Evolutionary conservation across 2,797 vertebrate genomes (phyloP).

Genomic region (Platalea minor): DNA sequence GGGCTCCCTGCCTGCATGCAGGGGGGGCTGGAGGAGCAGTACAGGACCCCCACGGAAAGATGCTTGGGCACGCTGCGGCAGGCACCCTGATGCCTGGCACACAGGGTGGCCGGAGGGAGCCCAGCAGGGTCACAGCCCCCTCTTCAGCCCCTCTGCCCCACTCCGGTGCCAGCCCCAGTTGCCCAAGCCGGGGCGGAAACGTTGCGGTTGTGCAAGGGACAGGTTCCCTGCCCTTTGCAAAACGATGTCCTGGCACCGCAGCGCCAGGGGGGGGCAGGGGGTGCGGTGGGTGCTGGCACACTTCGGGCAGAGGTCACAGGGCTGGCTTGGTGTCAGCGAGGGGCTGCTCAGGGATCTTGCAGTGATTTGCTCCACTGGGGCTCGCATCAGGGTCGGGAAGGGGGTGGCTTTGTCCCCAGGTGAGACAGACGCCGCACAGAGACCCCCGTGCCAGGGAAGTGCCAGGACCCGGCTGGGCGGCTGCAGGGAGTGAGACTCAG

Average conservation of each 20-base stretch:
- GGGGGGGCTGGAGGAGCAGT: neutral
- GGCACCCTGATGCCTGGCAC: neutral
- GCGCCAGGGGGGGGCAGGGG: fast-evolving
- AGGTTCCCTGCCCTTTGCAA: conserved; percentile 45
- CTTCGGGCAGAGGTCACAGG: neutral
- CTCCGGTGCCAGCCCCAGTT: neutral
- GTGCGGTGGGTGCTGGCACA: neutral
- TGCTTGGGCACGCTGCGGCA: neutral
- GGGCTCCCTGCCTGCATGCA: neutral
- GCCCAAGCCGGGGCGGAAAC: neutral
- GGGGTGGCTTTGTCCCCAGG: neutral
- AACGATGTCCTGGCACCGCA: neutral
- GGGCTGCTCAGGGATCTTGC: neutral
- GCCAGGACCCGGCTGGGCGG: neutral
- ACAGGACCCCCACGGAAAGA: neutral
- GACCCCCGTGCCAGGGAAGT: neutral
- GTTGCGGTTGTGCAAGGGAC: conserved; percentile 30
- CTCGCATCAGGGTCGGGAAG: neutral
- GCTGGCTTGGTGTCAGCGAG: neutral
- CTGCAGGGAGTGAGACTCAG: neutral
- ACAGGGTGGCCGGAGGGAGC: neutral
- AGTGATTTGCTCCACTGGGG: neutral
- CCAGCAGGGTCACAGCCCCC: neutral
- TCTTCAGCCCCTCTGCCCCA: neutral
- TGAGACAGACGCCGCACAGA: neutral